Evolutionary conservation across 2,113 vertebrate species (phyloP).

Genomic region (Dendropsophus ebraccatus): DNA sequence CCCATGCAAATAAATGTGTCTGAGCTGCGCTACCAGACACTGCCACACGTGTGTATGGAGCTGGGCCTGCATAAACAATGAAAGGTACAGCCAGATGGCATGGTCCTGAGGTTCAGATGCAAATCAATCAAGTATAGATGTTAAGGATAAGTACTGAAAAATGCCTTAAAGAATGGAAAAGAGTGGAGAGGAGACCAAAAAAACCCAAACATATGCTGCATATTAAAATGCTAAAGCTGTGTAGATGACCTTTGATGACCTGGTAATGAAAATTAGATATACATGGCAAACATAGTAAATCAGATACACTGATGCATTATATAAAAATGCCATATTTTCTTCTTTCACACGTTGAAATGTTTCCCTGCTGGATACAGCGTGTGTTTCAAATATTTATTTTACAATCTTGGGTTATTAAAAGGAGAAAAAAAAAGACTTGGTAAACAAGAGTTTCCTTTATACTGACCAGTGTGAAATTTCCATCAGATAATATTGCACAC

Average conservation of each 20-base stretch:
- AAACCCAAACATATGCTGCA: not conserved
- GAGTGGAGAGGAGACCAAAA: not conserved
- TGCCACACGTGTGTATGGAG: no score
- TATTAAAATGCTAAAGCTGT: not conserved
- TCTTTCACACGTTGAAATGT: not conserved
- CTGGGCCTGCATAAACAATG: no score
- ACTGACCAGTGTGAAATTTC: not conserved
- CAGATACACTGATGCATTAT: not conserved
- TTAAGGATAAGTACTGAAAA: no score
- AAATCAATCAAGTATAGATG: no score
- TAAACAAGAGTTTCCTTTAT: not conserved
- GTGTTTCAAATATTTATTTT: not conserved
- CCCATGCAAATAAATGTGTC: no score
- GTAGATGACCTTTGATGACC: not conserved
- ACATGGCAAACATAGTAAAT: not conserved
- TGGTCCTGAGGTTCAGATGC: no score
- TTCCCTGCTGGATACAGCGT: not conserved
- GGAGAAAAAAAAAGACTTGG: not conserved
- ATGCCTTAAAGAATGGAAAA: no score
- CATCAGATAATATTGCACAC: not conserved
- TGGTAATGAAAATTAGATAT: not conserved
- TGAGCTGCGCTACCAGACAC: no score
- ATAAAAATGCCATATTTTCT: not conserved
- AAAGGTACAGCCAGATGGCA: no score
- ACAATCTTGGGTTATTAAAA: conserved; percentile 7